Percentiles rank a stretch among this genome's conserved stretches.
These are phyloP conservation scores for Oopsacas minuta DNA, from an alignment of 37 sponge, comb jelly and placozoan species.

Conservation along the genomic window DNA sequence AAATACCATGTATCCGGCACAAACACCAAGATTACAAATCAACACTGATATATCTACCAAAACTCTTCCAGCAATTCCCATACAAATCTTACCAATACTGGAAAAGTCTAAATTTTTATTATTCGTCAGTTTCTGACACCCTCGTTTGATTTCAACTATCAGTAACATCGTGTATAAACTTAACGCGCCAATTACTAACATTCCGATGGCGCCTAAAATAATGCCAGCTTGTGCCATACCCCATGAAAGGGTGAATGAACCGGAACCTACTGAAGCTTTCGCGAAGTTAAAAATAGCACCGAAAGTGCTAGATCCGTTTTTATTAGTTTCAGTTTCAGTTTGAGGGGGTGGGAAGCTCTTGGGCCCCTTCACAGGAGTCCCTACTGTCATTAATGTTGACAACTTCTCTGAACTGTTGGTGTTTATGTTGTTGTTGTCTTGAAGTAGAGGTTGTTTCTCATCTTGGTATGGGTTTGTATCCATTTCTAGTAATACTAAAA, in stretches of 20 bases:
- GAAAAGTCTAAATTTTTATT: conserved; percentile 33
- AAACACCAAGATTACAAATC: conserved; percentile 59
- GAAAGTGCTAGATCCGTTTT: background rate
- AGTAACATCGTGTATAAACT: conserved; percentile 74
- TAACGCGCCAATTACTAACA: conserved; percentile 38
- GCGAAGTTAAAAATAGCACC: conserved; percentile 68
- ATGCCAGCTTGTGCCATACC: conserved; percentile 46
- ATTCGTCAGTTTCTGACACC: background rate
- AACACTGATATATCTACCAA: conserved; percentile 50
- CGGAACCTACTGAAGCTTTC: conserved; percentile 76
- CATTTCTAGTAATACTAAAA: too few relatives aligned
- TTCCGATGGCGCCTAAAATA: conserved; percentile 41
- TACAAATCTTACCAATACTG: conserved; percentile 28
- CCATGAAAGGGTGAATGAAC: conserved; percentile 63
- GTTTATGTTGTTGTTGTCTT: background rate
- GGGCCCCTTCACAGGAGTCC: background rate
- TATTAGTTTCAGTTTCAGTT: background rate
- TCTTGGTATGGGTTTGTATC: too few relatives aligned
- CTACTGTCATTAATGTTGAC: background rate
- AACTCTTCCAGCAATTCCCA: conserved; percentile 44
- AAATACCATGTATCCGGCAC: conserved; percentile 70
- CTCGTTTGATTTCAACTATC: conserved; percentile 43
- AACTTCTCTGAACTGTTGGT: background rate
- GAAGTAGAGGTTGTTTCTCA: background rate
- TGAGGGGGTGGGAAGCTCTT: background rate